Conservation (phyloP, 2,888 invertebrate genomes). For the Melanargia galathea region DNA sequence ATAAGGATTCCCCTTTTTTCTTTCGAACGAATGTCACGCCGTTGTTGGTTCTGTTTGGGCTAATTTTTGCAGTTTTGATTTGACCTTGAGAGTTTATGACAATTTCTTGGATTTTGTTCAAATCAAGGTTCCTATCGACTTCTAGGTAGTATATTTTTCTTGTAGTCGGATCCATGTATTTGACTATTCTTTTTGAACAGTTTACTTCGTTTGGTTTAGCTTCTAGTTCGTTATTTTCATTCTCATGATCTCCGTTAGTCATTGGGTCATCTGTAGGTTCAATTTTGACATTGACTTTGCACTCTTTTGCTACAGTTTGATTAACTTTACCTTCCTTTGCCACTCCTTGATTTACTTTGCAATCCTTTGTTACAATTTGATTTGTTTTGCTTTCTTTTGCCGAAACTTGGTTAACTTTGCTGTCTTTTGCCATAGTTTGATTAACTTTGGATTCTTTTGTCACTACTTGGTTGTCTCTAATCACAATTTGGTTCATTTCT, state of each 20-base stretch:
- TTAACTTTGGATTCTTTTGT: background rate
- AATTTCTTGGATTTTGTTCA: slow-evolving; percentile 71
- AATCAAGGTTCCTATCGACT: slow-evolving; percentile 67
- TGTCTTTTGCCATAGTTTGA: background rate
- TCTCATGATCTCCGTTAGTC: slow-evolving; percentile 13
- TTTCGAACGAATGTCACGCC: slow-evolving; percentile 59
- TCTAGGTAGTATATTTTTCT: slow-evolving; percentile 74
- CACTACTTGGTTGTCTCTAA: background rate
- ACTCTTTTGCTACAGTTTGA: background rate
- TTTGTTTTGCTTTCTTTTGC: background rate
- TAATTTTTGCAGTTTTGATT: slow-evolving; percentile 62
- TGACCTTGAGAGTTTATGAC: slow-evolving; percentile 60
- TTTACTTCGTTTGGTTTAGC: slow-evolving; percentile 49
- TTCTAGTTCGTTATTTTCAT: slow-evolving; percentile 25
- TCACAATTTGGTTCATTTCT: background rate
- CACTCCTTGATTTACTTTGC: background rate
- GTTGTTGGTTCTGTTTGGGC: slow-evolving; percentile 66
- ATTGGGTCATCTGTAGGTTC: slow-evolving; percentile 27
- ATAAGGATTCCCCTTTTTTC: slow-evolving; percentile 57
- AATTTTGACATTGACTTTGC: slow-evolving; percentile 2
- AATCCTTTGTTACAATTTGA: background rate
- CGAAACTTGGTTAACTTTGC: background rate
- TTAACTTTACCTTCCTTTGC: background rate
- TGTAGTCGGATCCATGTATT: slow-evolving; percentile 71
- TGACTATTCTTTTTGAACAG: slow-evolving; percentile 65